These are phyloP conservation scores for Homarus americanus DNA, from an alignment of 1,140 invertebrate species.

Conservation along the genomic window DNA sequence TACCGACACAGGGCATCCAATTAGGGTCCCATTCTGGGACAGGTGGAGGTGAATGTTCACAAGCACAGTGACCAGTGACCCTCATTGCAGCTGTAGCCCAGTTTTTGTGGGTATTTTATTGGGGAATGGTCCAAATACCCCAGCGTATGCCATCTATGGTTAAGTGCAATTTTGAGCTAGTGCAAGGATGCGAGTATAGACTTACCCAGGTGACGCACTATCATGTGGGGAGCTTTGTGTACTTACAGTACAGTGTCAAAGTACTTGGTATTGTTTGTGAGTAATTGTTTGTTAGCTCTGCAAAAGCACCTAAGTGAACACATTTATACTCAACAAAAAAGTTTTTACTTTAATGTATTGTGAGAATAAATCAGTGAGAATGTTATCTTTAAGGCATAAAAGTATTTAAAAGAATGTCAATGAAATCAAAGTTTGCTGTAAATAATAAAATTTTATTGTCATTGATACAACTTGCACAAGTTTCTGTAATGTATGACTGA, in stretches of 20 bases:
- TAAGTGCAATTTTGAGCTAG: background rate
- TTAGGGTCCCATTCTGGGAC: conserved; percentile 18
- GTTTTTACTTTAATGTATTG: background rate
- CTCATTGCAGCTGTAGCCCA: background rate
- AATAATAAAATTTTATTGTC: background rate
- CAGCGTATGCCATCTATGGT: background rate
- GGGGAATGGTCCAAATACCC: background rate
- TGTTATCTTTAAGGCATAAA: background rate
- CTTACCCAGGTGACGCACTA: too few species aligned
- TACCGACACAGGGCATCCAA: conserved; percentile 60
- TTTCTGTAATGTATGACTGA: background rate
- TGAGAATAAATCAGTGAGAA: background rate
- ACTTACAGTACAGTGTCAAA: conserved; percentile 10
- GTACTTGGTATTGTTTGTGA: background rate
- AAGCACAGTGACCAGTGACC: conserved; percentile 36
- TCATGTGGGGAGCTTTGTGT: background rate
- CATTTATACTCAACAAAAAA: background rate
- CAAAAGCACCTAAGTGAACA: background rate
- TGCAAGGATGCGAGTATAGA: background rate
- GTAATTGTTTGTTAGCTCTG: background rate
- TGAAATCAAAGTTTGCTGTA: background rate
- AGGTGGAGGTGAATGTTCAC: background rate
- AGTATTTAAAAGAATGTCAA: background rate
- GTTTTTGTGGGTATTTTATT: background rate
- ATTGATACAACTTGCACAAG: background rate